A percentile compares a stretch with the other conserved stretches of the same genome.
Conservation (phyloP, 2,113 vertebrate genomes). For the Mustela nigripes region DNA sequence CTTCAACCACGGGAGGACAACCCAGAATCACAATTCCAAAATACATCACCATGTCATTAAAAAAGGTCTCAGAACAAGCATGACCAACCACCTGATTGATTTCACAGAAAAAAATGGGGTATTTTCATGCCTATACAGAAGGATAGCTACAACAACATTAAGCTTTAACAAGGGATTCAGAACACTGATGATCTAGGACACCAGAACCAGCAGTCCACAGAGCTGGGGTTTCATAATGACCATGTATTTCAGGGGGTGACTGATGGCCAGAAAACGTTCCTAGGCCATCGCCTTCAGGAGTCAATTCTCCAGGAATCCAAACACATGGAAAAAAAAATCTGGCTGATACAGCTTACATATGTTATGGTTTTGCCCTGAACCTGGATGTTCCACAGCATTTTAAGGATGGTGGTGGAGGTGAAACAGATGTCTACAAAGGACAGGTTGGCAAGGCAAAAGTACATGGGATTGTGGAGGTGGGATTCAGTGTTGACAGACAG, state of each 20-base stretch:
- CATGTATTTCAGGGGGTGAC: neutral
- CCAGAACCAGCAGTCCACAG: neutral
- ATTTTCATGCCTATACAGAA: neutral
- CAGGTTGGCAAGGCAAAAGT: no score
- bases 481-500: no score
- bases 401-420: no score
- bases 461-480: no score
- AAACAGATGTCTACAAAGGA: no score
- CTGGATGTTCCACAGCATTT: no score
- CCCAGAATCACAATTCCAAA: neutral
- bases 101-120: slow-evolving; percentile 52
- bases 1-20: neutral
- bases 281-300: neutral
- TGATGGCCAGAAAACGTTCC: neutral
- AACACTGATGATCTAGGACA: neutral
- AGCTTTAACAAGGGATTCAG: neutral
- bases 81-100: neutral
- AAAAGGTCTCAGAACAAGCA: slow-evolving; percentile 40
- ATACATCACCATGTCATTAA: slow-evolving; percentile 23
- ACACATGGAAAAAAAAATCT: no score
- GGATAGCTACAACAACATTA: neutral
- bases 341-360: no score
- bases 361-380: no score
- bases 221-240: neutral
- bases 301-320: no score